Evolutionary conservation across 2,113 vertebrate species (phyloP).

Genomic region (Blennius ocellaris): DNA sequence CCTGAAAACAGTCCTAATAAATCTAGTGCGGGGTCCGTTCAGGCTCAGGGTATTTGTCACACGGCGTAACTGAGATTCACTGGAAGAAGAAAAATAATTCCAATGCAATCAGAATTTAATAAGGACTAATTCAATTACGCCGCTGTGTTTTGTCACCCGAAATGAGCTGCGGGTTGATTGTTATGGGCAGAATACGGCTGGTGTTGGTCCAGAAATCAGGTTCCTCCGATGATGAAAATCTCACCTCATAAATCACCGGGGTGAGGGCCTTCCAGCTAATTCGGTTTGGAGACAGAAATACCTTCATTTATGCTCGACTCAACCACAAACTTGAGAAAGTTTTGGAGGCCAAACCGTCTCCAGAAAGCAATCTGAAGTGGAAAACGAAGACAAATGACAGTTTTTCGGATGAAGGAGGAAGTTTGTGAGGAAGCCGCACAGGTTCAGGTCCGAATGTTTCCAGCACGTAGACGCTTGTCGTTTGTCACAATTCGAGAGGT

Average conservation of each 20-base stretch:
- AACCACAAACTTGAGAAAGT: constrained; percentile 9
- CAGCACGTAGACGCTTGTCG: too few relatives aligned
- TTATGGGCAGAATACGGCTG: constrained; percentile 14
- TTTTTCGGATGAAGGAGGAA: background rate
- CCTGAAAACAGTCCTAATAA: background rate
- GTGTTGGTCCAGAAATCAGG: constrained; percentile 38
- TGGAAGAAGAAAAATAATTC: constrained; percentile 3
- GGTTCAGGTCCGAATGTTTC: too few relatives aligned
- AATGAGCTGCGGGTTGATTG: constrained; percentile 33
- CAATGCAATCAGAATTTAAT: constrained; percentile 38
- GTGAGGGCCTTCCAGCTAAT: constrained; percentile 24
- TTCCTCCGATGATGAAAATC: constrained; percentile 36
- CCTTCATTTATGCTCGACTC: constrained; percentile 4
- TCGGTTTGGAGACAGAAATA: constrained; percentile 40
- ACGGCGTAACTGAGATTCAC: background rate
- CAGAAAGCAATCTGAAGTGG: background rate
- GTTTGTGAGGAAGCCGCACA: too few relatives aligned
- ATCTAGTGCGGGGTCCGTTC: background rate
- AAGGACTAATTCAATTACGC: constrained; percentile 28
- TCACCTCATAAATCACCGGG: constrained; percentile 38
- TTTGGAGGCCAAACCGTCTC: background rate
- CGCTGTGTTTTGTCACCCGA: constrained; percentile 19
- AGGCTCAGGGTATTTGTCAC: constrained; percentile 5
- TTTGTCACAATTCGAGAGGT: too few relatives aligned
- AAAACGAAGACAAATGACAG: background rate